Evolutionary conservation across 2,113 vertebrate species (phyloP), one percentile per base, ranked within the genome.

Genomic region (Heloderma charlesbogerti): DNA sequence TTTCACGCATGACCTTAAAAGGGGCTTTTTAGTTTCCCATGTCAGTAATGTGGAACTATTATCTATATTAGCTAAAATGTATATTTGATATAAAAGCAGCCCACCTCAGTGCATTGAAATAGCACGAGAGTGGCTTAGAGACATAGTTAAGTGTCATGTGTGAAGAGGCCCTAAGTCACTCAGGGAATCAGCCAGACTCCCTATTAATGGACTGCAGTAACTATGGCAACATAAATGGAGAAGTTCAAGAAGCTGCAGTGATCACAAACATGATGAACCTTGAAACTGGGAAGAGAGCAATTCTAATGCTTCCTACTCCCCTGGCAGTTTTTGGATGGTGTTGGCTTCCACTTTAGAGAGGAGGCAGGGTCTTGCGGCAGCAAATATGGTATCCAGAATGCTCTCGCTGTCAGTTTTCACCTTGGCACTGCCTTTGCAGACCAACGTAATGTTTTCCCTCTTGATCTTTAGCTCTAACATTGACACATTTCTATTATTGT

Each of bases 291-390:
- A 57, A 57, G 40, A 72, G 34, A 72, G 29, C 88, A 43, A 34
- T 9, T 93, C 86, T 93, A 93, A 91, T 86, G 94, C 83, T 67
- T 91, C 90, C 92, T 91, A 3, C 10, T 91, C 51, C 40, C 29
- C n/a, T 67, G 54, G 37, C 93, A 77, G 93, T 80, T 94, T 89
- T 3, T 7, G n/a, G 91, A 89, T 88, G 90, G 91, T 92, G 84
- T 88, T 88, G 81, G 88, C 88, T 94, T 0, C 0, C 93, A 75
- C 48, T 89, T 78, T 82, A 81, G 0, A 12, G 29, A 74, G 77
- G 86, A 88, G 78, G 66, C 78, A 57, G 34, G 6, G 67, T 5
- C 6, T 20, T n/a, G 22, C 54, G 87, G 45, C 43, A 91, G 48
- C 29, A 89, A 88, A 69, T 20, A 82, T 48, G 6, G 13, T 87